A percentile compares a stretch with the other conserved stretches of the same genome.
These are phyloP conservation scores for Butastur rufipennis DNA, from an alignment of 2,113 vertebrate genomes.

Conservation along the genomic window DNA sequence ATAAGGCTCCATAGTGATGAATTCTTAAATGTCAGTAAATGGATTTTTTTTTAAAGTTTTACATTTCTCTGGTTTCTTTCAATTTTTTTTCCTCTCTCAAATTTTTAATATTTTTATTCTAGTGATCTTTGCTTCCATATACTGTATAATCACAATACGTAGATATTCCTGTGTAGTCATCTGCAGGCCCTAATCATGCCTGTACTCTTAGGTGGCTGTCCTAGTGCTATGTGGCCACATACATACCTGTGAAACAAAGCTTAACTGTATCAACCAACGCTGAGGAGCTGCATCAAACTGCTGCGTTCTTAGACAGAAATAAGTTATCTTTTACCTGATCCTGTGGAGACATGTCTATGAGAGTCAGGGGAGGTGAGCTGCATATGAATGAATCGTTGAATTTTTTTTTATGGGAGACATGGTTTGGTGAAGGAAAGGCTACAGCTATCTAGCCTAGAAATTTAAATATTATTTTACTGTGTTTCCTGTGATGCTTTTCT, in stretches of 20 bases:
- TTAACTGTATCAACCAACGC: neutral
- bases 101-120: neutral
- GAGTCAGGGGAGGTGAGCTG: neutral
- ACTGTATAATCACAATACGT: neutral
- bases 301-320: neutral
- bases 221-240: rapidly evolving
- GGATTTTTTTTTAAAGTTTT: rapidly evolving
- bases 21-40: neutral
- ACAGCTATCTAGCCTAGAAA: neutral
- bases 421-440: neutral
- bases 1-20: neutral
- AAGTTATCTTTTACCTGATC: neutral
- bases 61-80: neutral
- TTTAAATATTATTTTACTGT: neutral
- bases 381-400: neutral
- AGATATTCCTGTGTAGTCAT: neutral
- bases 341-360: neutral
- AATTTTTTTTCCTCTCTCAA: neutral
- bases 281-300: neutral
- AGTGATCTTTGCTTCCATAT: neutral
- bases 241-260: neutral
- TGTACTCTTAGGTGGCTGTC: rapidly evolving
- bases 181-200: neutral
- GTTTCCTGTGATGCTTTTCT: neutral
- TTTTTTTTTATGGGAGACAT: neutral